A percentile compares a stretch with the other conserved stretches of the same genome.
Evolutionary conservation across 2,888 invertebrate species (phyloP).

Genomic region (Alitta virens): DNA sequence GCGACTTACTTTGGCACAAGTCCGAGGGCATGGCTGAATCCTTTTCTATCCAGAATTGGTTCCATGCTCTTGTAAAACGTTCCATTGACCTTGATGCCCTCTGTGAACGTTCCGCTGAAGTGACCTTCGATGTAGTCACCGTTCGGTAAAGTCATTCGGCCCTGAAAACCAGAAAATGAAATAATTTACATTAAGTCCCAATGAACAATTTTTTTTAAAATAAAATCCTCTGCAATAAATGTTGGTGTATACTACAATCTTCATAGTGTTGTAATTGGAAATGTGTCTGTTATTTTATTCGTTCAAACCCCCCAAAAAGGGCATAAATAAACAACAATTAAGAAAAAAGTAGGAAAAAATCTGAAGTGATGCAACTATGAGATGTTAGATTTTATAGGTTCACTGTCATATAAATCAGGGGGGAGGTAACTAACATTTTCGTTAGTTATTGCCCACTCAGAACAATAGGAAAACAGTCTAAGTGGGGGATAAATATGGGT

Average conservation of each 20-base stretch:
- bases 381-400: too few relatives aligned
- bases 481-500: too few relatives aligned
- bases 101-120: slow-evolving; percentile 71
- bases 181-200: not conserved
- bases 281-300: too few relatives aligned
- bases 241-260: not conserved
- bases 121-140: slow-evolving; percentile 74
- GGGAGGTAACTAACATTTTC: too few relatives aligned
- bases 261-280: too few relatives aligned
- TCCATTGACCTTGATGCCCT: slow-evolving; percentile 77
- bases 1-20: slow-evolving; percentile 28
- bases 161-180: slow-evolving; percentile 55
- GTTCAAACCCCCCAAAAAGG: too few relatives aligned
- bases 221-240: not conserved
- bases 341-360: too few relatives aligned
- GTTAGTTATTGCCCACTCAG: too few relatives aligned
- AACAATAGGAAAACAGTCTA: too few relatives aligned
- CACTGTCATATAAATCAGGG: too few relatives aligned
- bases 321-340: too few relatives aligned
- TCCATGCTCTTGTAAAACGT: slow-evolving; percentile 60
- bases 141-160: slow-evolving; percentile 75
- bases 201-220: not conserved
- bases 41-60: slow-evolving; percentile 9
- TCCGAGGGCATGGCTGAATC: slow-evolving; percentile 23
- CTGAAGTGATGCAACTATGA: too few relatives aligned